A percentile compares a stretch with the other conserved stretches of the same genome.
phyloP scores from a whole-genome alignment of 2,113 vertebrate species.

The Drymodes brunneopygia region DNA sequence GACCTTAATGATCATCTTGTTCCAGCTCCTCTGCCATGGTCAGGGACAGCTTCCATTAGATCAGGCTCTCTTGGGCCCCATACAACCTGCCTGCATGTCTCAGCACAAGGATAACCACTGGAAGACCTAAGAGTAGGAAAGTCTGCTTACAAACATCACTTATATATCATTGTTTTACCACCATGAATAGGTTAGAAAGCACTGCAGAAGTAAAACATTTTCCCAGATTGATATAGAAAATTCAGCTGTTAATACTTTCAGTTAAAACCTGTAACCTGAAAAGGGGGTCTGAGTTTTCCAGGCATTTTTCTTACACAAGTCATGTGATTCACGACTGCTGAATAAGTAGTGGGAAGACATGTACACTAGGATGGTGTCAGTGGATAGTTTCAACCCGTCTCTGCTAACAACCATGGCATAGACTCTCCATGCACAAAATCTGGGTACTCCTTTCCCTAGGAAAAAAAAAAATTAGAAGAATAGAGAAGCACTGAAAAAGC shows the following conservation, averaged over 20 bases:
- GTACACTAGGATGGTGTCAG: background rate
- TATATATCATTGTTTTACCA: background rate
- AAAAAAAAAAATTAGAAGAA: background rate
- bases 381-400: background rate
- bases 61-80: background rate
- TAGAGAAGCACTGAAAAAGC: background rate
- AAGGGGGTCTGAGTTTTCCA: background rate
- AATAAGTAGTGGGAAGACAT: background rate
- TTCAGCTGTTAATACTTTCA: background rate
- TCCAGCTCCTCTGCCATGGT: background rate
- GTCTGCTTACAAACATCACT: background rate
- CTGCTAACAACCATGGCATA: background rate
- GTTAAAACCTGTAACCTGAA: background rate
- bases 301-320: background rate
- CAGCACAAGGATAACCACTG: background rate
- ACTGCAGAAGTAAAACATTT: background rate
- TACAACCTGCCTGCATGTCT: background rate
- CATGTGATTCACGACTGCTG: background rate
- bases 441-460: background rate
- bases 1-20: background rate
- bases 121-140: background rate
- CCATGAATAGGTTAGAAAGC: background rate
- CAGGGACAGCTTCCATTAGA: background rate
- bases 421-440: background rate
- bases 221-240: background rate